A percentile compares a stretch with the other conserved stretches of the same genome.
Evolutionary conservation across 2,888 invertebrate genomes (phyloP).

Genomic region (Volucella zonaria): DNA sequence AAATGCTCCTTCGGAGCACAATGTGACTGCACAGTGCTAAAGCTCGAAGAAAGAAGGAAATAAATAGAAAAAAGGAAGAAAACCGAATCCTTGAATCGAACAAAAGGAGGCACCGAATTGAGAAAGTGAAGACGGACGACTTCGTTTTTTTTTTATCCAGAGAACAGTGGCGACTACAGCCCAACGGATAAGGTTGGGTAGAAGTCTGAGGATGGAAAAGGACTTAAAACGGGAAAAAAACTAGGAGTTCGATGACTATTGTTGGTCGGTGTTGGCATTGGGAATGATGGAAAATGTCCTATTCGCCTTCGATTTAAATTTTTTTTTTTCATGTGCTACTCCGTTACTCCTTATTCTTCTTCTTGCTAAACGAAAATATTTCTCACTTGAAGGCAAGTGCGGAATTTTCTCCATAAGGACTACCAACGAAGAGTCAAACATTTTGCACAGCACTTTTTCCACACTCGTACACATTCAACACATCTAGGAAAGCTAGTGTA

Average conservation of each 20-base stretch:
- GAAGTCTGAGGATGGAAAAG: too few relatives aligned
- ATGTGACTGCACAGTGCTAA: slow-evolving; percentile 43
- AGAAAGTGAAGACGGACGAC: slow-evolving; percentile 31
- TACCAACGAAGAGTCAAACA: slow-evolving; percentile 6
- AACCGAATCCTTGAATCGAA: slow-evolving; percentile 33
- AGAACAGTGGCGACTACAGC: not conserved
- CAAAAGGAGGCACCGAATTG: slow-evolving; percentile 25
- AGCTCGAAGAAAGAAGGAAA: slow-evolving; percentile 1
- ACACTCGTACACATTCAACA: slow-evolving; percentile 8
- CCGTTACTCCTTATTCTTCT: slow-evolving; percentile 6
- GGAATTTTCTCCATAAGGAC: slow-evolving; percentile 57
- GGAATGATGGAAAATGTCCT: slow-evolving; percentile 68
- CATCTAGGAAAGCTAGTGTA: slow-evolving; percentile 10
- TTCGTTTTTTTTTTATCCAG: slow-evolving; percentile 14
- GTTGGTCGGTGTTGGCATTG: slow-evolving; percentile 28
- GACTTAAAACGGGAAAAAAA: too few relatives aligned
- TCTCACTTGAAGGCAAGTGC: slow-evolving; percentile 58
- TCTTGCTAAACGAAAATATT: slow-evolving; percentile 28
- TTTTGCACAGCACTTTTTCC: not conserved
- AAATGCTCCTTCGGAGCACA: slow-evolving; percentile 53
- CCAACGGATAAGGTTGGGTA: slow-evolving; percentile 3
- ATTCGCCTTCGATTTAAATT: not conserved
- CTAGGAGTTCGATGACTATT: slow-evolving; percentile 40
- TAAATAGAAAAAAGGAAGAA: slow-evolving; percentile 20
- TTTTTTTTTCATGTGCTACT: too few relatives aligned